Evolutionary conservation across 2,113 vertebrate genomes (phyloP).

Genomic region (Craseonycteris thonglongyai): DNA sequence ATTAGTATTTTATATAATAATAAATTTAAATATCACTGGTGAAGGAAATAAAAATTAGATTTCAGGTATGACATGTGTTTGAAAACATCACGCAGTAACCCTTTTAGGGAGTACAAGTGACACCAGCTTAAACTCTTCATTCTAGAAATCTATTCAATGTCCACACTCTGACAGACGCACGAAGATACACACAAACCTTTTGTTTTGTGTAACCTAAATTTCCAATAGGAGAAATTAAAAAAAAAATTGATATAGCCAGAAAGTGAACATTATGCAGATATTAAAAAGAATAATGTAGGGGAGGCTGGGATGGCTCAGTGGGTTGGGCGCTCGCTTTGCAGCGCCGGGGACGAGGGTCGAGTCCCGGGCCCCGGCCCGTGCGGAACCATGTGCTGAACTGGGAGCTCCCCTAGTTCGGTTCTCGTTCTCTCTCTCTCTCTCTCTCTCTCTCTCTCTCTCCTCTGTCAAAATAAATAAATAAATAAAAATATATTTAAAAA

Average conservation of each 20-base stretch:
- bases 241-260: background rate
- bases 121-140: background rate
- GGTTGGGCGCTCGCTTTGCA: too few relatives aligned
- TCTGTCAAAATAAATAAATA: too few relatives aligned
- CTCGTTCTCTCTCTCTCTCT: too few relatives aligned
- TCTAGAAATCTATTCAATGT: background rate
- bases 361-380: too few relatives aligned
- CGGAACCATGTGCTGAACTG: too few relatives aligned
- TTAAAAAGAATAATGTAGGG: background rate
- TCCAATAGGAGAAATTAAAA: background rate
- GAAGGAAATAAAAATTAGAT: background rate
- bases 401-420: too few relatives aligned
- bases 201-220: background rate
- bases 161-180: background rate
- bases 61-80: background rate
- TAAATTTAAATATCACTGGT: background rate
- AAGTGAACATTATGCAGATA: background rate
- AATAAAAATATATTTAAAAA: too few relatives aligned
- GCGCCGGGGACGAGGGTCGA: too few relatives aligned
- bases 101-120: background rate
- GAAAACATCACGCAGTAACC: background rate
- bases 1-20: background rate
- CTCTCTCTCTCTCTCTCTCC: too few relatives aligned
- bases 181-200: background rate
- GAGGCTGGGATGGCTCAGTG: too few relatives aligned